Evolutionary conservation across 2,113 vertebrate genomes (phyloP).

Genomic region (Erythrocercus mccallii): DNA sequence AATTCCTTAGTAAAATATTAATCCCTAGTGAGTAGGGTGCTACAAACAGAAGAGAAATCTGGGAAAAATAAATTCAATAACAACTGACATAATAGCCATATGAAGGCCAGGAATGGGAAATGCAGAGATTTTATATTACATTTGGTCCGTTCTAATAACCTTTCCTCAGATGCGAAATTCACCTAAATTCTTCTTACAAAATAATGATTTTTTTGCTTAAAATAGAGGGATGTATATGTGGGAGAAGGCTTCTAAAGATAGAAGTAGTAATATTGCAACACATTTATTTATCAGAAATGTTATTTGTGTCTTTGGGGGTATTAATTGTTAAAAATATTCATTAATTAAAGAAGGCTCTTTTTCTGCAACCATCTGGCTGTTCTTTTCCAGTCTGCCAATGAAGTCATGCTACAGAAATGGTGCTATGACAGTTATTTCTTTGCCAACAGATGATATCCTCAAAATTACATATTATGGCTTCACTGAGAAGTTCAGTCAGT

Average conservation of each 20-base stretch:
- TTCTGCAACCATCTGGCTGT: conserved; percentile 43
- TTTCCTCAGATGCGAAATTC: not conserved
- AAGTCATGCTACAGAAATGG: conserved; percentile 26
- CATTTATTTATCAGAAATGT: conserved; percentile 13
- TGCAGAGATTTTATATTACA: not conserved
- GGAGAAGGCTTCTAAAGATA: not conserved
- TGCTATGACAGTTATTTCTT: not conserved
- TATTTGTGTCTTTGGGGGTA: not conserved
- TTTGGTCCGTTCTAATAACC: not conserved
- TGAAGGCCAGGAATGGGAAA: not conserved
- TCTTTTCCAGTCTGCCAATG: conserved; percentile 45
- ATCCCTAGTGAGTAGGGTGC: not conserved
- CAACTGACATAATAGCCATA: not conserved
- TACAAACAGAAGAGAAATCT: not conserved
- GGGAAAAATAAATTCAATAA: not conserved
- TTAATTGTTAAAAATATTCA: conserved; percentile 4
- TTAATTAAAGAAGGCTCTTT: not conserved
- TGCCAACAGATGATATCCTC: conserved; percentile 9
- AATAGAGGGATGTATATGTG: not conserved
- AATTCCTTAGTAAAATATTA: not conserved
- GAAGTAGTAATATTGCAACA: conserved; percentile 6
- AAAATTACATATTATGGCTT: not conserved
- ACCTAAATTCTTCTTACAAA: not conserved
- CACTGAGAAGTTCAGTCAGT: not conserved
- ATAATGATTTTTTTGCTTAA: not conserved